Evolutionary conservation across 2,113 vertebrate species (phyloP), one percentile per base, ranked within the genome.

Genomic region (Felis chaus): DNA sequence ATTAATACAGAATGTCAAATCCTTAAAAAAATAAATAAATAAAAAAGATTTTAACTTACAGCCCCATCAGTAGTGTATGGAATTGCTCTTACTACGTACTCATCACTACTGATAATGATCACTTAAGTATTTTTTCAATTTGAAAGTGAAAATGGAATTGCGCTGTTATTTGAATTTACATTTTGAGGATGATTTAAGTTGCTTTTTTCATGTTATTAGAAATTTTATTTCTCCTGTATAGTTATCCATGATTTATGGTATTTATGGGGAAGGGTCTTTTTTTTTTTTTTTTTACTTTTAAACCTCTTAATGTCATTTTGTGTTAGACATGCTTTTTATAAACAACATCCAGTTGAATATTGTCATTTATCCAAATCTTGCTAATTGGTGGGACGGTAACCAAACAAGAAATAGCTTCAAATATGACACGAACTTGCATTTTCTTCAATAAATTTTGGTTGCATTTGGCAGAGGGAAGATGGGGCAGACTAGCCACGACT

Each of bases 91-190:
- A 57, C 1, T 87, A 5, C 21, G 48, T 39, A 21, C 27, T 50
- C 45, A 25, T 57, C 13, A 84, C 33, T 4, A 74, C 0, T 79
- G 18, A 76, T 53, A 41, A 66, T 57, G 21, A 94, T 57, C 61
- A 39, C 45, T 85, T 63, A 76, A 57, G 23, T n/a, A 57, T 15
- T 90, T 93, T 63, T 76, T 65, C 15, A 66, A 61, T 14, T 81
- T 89, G 29, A 94, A 86, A 27, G 19, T 92, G 12, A 79, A 94
- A 86, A 91, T 78, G 8, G n/a, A 97, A 84, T 36, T 73, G 45
- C 4, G 18, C 10, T 91, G 9, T 39, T 68, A 81, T 81, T 95
- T 96, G 21, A 65, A 91, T 68, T 82, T 96, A 31, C 16, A 88
- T 33, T 89, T 95, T 88, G 7, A 80, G n/a, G 31, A 65, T 80